These are phyloP conservation scores for Spilarctia lutea DNA, from an alignment of 2,888 invertebrate species.

Conservation along the genomic window DNA sequence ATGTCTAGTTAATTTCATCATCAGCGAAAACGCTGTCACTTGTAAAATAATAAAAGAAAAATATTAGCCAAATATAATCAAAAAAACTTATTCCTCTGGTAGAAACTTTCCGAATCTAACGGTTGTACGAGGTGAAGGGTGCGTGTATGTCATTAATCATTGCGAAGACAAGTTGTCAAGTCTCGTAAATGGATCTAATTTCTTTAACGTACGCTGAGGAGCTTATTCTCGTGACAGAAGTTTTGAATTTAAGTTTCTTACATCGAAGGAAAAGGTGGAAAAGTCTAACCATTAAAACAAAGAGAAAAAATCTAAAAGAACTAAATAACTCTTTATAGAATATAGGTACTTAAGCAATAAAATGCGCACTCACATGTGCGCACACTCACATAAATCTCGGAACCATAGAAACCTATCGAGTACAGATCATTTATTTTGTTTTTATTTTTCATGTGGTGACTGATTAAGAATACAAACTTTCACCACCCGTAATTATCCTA, in stretches of 20 bases:
- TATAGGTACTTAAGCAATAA: too few species aligned
- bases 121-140: constrained; percentile 40
- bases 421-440: too few species aligned
- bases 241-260: constrained; percentile 14
- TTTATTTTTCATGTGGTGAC: too few species aligned
- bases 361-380: too few species aligned
- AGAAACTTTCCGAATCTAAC: constrained; percentile 38
- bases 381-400: too few species aligned
- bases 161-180: constrained; percentile 47
- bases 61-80: background rate
- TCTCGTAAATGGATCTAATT: constrained; percentile 46
- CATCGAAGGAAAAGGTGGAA: constrained; percentile 2
- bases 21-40: background rate
- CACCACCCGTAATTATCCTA: too few species aligned
- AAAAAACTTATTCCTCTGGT: constrained; percentile 5
- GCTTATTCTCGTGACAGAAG: constrained; percentile 12
- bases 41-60: background rate
- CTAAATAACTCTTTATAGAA: too few species aligned
- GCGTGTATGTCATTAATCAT: constrained; percentile 49
- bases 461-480: too few species aligned
- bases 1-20: background rate
- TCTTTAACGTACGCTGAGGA: constrained; percentile 25
- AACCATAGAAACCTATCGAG: too few species aligned
- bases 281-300: background rate
- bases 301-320: background rate